Percentiles rank a stretch among this genome's conserved stretches.
Evolutionary conservation across 2,113 vertebrate species (phyloP).

Genomic region (Coturnix japonica): DNA sequence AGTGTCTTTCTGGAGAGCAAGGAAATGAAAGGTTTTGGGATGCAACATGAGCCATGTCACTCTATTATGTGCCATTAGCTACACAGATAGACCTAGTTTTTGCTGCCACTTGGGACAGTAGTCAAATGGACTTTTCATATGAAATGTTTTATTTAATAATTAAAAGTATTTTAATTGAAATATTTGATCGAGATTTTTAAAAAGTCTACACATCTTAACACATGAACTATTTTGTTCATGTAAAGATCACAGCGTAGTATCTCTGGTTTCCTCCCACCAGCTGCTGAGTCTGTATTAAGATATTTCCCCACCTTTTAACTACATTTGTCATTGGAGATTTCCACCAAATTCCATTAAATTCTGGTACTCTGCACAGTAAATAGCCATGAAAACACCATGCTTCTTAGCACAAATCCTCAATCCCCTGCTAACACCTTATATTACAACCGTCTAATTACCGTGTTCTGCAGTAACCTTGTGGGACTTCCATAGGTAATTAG

Average conservation of each 20-base stretch:
- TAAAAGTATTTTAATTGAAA: not conserved
- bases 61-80: not conserved
- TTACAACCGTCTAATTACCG: slow-evolving; percentile 78
- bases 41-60: not conserved
- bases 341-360: slow-evolving; percentile 71
- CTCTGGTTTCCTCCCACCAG: not conserved
- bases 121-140: not conserved
- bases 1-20: rapidly evolving
- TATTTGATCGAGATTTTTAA: not conserved
- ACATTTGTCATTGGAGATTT: slow-evolving; percentile 46
- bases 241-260: not conserved
- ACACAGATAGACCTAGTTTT: not conserved
- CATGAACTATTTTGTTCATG: not conserved
- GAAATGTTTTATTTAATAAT: not conserved
- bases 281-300: not conserved
- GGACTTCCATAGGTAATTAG: slow-evolving; percentile 81
- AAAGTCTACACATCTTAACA: not conserved
- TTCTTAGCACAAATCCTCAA: slow-evolving; percentile 77
- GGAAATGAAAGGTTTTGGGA: not conserved
- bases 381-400: slow-evolving; percentile 72
- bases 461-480: slow-evolving; percentile 75
- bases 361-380: slow-evolving; percentile 69
- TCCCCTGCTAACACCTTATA: slow-evolving; percentile 75
- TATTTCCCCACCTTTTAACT: slow-evolving; percentile 18
- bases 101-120: not conserved